Evolutionary conservation across 2,797 vertebrate species (phyloP), one percentile per base, ranked within the genome.

Genomic region (Bufotes viridis): DNA sequence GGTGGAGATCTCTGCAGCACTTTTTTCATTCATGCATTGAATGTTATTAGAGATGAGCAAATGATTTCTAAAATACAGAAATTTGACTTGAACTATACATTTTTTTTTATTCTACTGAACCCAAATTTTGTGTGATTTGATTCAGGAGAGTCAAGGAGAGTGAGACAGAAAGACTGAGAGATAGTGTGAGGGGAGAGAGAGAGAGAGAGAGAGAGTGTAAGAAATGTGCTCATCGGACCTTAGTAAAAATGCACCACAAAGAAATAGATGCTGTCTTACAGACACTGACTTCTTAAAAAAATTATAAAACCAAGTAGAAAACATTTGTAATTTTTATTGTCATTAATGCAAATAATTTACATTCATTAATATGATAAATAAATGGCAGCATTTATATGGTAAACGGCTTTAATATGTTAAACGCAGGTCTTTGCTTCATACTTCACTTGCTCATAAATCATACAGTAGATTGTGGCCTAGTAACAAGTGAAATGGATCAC

Each of bases 341-440:
- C 13, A 72, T 76, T 70, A 83, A 86, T 89, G 72, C 84, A 83
- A 83, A 67, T 86, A 83, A 78, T 79, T 78, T 87, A 89, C 88
- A 89, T 89, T 89, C 80, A 89, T 89, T 78, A 74, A 89, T 53
- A 86, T 82, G 80, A 82, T 89, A 74, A 88, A 82, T 80, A 85
- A 84, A 83, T 87, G 80, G 61, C 88, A 89, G 72, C 84, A 86
- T 78, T 86, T 29, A 89, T 82, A 81, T 75, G 78, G 72, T 89
- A 86, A 69, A 61, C 61, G n/a, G 72, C 79, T 82, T 65, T 70
- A 86, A 69, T 83, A 82, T 49, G 82, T 75, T 83, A 78, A 83
- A 89, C 57, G 84, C 49, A 58, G 57, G 53, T 69, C 42, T 82
- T 82, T 18, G 29, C 63, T 86, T 83, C 34, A 60, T 63, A 81